Evolutionary conservation across 2,888 invertebrate genomes (phyloP).

Genomic region (Rhingia campestris): DNA sequence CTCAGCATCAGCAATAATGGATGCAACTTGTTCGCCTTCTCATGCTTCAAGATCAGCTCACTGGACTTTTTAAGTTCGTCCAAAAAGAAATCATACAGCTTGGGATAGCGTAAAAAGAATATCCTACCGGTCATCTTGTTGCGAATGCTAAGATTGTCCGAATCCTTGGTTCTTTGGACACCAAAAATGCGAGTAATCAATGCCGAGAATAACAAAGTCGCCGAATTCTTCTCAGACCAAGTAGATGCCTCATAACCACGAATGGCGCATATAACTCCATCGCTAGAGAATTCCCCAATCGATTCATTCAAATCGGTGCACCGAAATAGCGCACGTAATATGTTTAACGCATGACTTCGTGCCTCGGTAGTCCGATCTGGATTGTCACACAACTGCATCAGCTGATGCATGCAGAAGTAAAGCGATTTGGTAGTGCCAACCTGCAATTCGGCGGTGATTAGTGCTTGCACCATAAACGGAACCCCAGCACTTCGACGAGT

Average conservation of each 20-base stretch:
- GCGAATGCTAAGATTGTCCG: conserved; percentile 85
- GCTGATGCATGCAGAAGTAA: conserved; percentile 84
- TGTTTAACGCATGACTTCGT: conserved; percentile 92
- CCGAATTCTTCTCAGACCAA: conserved; percentile 94
- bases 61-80: conserved; percentile 81
- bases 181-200: conserved; percentile 94
- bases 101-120: conserved; percentile 89
- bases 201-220: conserved; percentile 92
- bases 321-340: conserved; percentile 91
- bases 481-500: conserved; percentile 97
- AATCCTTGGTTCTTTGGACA: conserved; percentile 86
- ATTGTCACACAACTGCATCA: conserved; percentile 82
- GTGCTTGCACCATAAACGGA: conserved; percentile 93
- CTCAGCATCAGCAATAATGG: conserved; percentile 90
- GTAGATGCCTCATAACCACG: conserved; percentile 88
- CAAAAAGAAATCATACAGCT: conserved; percentile 85
- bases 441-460: conserved; percentile 89
- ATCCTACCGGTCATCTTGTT: conserved; percentile 90
- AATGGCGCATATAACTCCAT: conserved; percentile 89
- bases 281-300: conserved; percentile 87
- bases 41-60: conserved; percentile 76
- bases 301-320: conserved; percentile 90
- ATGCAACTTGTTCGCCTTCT: conserved; percentile 85
- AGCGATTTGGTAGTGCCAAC: conserved; percentile 85
- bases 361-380: conserved; percentile 81